Conservation (phyloP, 2,113 vertebrate species). For the Dipodomys stephensi region DNA sequence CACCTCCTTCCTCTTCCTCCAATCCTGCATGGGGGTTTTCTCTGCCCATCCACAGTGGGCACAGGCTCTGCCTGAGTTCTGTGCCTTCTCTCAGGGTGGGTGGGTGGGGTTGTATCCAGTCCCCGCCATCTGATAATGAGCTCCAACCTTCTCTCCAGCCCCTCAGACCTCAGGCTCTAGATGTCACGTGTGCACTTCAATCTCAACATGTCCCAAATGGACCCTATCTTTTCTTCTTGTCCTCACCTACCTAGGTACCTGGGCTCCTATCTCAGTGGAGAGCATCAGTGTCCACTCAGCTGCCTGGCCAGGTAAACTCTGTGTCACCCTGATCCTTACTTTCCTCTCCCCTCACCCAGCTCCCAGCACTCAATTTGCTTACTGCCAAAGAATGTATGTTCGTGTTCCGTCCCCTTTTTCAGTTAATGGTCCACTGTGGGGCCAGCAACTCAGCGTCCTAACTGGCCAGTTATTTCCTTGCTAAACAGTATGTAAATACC, state of each 20-base stretch:
- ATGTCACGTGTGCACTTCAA: neutral
- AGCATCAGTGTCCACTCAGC: neutral
- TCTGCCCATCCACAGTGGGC: too few species aligned
- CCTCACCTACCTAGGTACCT: neutral
- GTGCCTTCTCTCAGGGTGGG: neutral
- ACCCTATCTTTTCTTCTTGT: neutral
- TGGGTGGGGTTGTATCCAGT: too few species aligned
- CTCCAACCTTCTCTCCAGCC: neutral
- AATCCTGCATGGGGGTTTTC: neutral
- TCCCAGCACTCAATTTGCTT: neutral
- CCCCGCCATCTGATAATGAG: too few species aligned
- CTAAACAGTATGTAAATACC: neutral
- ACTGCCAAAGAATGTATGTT: neutral
- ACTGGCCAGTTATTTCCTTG: neutral
- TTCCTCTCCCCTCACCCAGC: neutral
- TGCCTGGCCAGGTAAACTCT: neutral
- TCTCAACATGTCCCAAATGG: neutral
- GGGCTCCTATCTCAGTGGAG: neutral
- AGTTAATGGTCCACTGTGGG: accelerated
- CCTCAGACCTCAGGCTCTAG: neutral
- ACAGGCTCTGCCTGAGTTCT: neutral
- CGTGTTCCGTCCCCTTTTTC: neutral
- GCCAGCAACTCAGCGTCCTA: accelerated
- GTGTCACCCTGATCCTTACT: neutral
- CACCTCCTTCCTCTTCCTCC: too few species aligned